These are phyloP conservation scores for Ryuthela nishihirai DNA, from an alignment of 2,888 invertebrate genomes.

Conservation along the genomic window DNA sequence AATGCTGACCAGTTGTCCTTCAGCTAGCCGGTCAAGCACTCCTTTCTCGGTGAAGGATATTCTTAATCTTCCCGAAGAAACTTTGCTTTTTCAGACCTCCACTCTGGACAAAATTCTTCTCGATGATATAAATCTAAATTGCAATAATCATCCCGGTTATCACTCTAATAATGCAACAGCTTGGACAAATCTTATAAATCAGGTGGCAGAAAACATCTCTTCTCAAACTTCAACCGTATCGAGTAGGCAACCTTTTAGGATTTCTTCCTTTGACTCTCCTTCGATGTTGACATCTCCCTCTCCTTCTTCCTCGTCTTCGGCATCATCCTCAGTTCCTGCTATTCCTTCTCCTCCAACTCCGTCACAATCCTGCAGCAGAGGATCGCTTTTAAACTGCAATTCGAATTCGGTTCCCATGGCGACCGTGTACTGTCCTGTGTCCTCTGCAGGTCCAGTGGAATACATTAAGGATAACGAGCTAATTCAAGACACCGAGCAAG, in stretches of 20 bases:
- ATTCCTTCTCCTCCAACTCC: not conserved
- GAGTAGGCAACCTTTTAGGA: too few relatives aligned
- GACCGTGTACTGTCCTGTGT: not conserved
- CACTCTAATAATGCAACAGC: too few relatives aligned
- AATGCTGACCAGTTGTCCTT: constrained; percentile 17
- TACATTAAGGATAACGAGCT: too few relatives aligned
- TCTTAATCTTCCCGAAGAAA: constrained; percentile 13
- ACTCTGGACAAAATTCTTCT: constrained; percentile 18
- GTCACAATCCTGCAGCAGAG: too few relatives aligned
- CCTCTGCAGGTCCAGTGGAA: not conserved
- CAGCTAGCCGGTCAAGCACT: constrained; percentile 9
- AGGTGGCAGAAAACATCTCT: not conserved
- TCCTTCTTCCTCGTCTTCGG: not conserved
- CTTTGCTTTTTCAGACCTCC: constrained; percentile 9
- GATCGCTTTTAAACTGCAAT: too few relatives aligned
- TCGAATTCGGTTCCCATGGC: too few relatives aligned
- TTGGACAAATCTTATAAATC: too few relatives aligned
- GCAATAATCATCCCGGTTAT: constrained; percentile 2
- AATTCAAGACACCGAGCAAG: too few relatives aligned
- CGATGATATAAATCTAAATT: constrained; percentile 14
- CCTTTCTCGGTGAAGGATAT: constrained; percentile 28
- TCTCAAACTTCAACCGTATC: constrained; percentile 4
- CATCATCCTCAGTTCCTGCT: too few relatives aligned
- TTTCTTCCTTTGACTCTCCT: too few relatives aligned
- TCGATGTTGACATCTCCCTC: too few relatives aligned